phyloP scores from a whole-genome alignment of 2,113 vertebrate species.

The Sturnira hondurensis region DNA sequence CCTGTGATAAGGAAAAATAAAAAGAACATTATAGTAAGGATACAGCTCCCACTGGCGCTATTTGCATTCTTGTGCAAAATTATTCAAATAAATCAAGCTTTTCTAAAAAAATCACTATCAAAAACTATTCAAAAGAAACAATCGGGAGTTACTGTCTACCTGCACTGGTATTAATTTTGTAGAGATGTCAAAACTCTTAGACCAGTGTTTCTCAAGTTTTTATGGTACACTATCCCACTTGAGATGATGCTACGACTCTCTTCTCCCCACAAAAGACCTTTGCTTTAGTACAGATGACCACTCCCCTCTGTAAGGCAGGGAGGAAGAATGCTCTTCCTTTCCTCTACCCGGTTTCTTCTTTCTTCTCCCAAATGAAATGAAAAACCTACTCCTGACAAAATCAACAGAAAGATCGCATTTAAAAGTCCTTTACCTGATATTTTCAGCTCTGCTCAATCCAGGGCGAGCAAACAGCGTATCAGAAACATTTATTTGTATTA shows the following conservation, averaged over 20 bases:
- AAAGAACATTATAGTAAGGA: slow-evolving; percentile 23
- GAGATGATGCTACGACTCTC: not conserved
- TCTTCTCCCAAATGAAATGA: not conserved
- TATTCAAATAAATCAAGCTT: not conserved
- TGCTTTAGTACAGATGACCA: not conserved
- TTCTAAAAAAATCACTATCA: not conserved
- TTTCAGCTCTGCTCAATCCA: not conserved
- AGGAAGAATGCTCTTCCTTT: not conserved
- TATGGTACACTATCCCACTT: not conserved
- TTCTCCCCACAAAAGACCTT: not conserved
- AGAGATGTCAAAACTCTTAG: not conserved
- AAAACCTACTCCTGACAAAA: slow-evolving; percentile 1
- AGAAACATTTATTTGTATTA: not conserved
- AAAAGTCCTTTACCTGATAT: not conserved
- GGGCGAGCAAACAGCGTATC: not conserved
- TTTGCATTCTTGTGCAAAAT: not conserved
- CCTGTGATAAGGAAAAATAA: slow-evolving; percentile 26
- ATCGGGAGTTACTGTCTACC: not conserved
- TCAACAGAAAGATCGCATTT: not conserved
- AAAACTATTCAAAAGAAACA: not conserved
- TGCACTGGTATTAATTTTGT: not conserved
- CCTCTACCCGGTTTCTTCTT: not conserved
- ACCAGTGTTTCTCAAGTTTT: not conserved
- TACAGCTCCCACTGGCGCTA: not conserved
- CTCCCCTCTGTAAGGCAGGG: not conserved